Percentiles rank a stretch among this genome's conserved stretches.
Conservation (phyloP, 2,797 vertebrate genomes). For the Apodemus agrarius region DNA sequence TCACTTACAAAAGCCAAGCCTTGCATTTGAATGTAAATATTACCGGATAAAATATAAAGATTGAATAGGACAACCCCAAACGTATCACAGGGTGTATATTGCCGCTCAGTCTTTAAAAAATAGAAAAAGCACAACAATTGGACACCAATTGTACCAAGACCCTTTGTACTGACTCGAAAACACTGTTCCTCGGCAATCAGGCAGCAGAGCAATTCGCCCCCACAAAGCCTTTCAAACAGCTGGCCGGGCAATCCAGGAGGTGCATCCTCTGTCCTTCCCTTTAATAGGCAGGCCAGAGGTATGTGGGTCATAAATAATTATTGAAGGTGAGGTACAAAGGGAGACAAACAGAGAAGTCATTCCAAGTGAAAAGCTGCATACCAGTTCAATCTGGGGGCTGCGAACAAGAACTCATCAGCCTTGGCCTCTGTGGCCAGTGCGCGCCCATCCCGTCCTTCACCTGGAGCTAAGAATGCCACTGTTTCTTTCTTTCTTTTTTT, state of each 20-base stretch:
- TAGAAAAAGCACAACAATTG: not conserved
- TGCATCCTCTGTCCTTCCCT: slow-evolving; percentile 70
- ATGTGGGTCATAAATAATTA: slow-evolving; percentile 68
- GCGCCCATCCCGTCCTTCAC: not conserved
- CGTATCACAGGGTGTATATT: not conserved
- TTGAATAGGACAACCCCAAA: slow-evolving; percentile 39
- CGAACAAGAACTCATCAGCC: slow-evolving; percentile 78
- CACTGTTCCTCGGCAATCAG: slow-evolving; percentile 76
- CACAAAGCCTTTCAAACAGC: slow-evolving; percentile 76
- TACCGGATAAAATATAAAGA: slow-evolving; percentile 37
- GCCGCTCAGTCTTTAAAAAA: not conserved
- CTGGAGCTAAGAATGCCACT: not conserved
- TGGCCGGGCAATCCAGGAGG: slow-evolving; percentile 76
- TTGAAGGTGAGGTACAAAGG: slow-evolving; percentile 52
- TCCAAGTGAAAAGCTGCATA: slow-evolving; percentile 72
- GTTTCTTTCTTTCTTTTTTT: slow-evolving; percentile 26
- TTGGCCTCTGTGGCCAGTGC: slow-evolving; percentile 4
- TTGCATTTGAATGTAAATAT: slow-evolving; percentile 59
- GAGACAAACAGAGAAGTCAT: slow-evolving; percentile 63
- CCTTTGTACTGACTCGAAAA: slow-evolving; percentile 57
- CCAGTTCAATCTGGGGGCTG: slow-evolving; percentile 67
- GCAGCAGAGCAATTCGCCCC: slow-evolving; percentile 78
- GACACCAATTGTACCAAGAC: not conserved
- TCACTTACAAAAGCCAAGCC: slow-evolving; percentile 60
- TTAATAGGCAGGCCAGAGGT: slow-evolving; percentile 60